phyloP scores from a whole-genome alignment of 1,140 invertebrate species.

The Dufourea novaeangliae region DNA sequence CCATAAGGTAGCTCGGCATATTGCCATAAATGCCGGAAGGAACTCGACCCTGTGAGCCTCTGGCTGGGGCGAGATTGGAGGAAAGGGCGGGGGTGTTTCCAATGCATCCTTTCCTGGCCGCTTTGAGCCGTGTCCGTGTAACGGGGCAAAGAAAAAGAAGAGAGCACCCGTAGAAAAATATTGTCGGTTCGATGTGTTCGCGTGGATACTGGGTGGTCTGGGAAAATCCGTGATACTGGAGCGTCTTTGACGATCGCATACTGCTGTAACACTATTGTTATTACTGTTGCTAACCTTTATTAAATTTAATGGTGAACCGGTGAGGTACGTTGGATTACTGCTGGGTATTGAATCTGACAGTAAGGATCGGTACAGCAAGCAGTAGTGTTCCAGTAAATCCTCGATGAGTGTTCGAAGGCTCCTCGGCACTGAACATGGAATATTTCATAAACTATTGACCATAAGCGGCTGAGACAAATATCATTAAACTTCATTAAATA shows the following conservation, averaged over 20 bases:
- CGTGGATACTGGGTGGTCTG: conserved; percentile 14
- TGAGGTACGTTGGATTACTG: too few relatives aligned
- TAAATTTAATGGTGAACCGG: too few relatives aligned
- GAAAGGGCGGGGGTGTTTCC: conserved; percentile 30
- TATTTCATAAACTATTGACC: too few relatives aligned
- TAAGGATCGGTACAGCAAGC: too few relatives aligned
- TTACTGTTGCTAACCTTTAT: too few relatives aligned
- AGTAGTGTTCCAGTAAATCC: too few relatives aligned
- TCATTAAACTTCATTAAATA: too few relatives aligned
- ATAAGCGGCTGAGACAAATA: too few relatives aligned
- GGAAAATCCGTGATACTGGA: conserved; percentile 9
- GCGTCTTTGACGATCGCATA: conserved; percentile 3
- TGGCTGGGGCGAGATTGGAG: conserved; percentile 3
- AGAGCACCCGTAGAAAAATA: not conserved
- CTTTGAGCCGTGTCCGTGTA: conserved; percentile 27
- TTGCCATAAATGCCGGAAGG: conserved; percentile 51
- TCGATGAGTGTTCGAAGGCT: too few relatives aligned
- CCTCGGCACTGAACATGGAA: too few relatives aligned
- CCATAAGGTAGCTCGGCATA: conserved; percentile 52
- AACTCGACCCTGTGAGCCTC: conserved; percentile 9
- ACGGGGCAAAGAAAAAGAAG: conserved; percentile 14
- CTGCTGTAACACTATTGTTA: too few relatives aligned
- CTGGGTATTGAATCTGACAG: too few relatives aligned
- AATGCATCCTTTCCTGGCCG: conserved; percentile 16
- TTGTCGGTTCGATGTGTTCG: not conserved